Base-by-base conservation (phyloP, 64 coral and sea anemone genomes). In the Stichodactyla helianthus region DNA sequence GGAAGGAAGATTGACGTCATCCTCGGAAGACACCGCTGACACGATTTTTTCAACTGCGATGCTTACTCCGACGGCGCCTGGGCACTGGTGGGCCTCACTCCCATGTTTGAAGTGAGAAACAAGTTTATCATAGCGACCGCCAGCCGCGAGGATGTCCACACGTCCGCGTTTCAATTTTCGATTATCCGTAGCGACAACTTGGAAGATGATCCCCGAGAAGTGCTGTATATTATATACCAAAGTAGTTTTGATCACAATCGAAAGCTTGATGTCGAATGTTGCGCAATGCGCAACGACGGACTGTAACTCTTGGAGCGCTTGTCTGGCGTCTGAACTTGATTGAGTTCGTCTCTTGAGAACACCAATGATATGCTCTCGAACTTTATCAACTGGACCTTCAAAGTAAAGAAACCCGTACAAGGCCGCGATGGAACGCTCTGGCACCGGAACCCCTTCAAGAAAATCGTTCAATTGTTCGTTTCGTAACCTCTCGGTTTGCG, bases 141-240 rank as follows among this genome's bases (percentile, higher is more conserved):
- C 97, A 23, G 97, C 93, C 14, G 97, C 97, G 3, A 99, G 77
- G 55, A 99, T 99, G 71, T 99, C 97, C n/a, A 95, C 90, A 5
- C 89, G 89, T 28, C 92, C 93, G 18, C 92, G 92, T 28, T 92
- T 99, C 26, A 53, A 86, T 86, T 99, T 98, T 17, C 96, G 93
- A 26, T 90, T 92, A 68, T 99, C 89, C 0, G 82, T 88, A 35
- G 97, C 93, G 11, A 99, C 97, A 83, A 99, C 94, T 85, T 99
- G 97, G 83, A 99, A 99, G 60, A 95, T 83, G 18, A 94, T 71
- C 5, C 97, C 97, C 0, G 97, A 99, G 76, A 99, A 95, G 88
- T 95, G 93, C 54, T 95, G 90, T 63, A 95, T 93, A 82, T 95
- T 91, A 57, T 99, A 99, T 4, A 99, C 97, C 71, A 99, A 81